These are phyloP conservation scores for Nowickia ferox DNA, from an alignment of 2,888 invertebrate species.

Conservation along the genomic window DNA sequence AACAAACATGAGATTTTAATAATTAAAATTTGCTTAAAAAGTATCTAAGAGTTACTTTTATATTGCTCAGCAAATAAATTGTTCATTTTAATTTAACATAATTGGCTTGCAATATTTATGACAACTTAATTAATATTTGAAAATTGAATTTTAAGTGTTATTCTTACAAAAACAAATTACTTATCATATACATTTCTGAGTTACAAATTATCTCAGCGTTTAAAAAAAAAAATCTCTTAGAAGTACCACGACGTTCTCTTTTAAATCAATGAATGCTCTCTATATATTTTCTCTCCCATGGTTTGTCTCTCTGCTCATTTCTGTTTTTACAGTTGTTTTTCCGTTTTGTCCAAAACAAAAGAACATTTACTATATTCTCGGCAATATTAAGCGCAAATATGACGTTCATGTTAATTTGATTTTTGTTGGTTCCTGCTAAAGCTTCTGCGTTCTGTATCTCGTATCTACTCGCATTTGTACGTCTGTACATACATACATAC, in stretches of 20 bases:
- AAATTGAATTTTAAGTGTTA: background rate
- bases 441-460: slow-evolving; percentile 43
- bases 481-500: too few species aligned
- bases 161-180: slow-evolving; percentile 5
- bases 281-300: background rate
- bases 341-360: slow-evolving; percentile 4
- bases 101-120: background rate
- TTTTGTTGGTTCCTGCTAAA: slow-evolving; percentile 41
- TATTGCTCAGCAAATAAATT: slow-evolving; percentile 3
- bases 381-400: slow-evolving; percentile 48
- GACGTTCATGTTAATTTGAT: slow-evolving; percentile 69
- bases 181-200: background rate
- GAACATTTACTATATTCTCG: slow-evolving; percentile 26
- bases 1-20: slow-evolving; percentile 13
- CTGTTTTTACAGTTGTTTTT: background rate
- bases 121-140: slow-evolving; percentile 36
- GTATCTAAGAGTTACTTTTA: background rate
- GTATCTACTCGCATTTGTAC: background rate
- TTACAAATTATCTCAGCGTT: background rate
- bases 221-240: slow-evolving; percentile 4
- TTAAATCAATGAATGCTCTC: background rate
- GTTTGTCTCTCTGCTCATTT: background rate
- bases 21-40: background rate
- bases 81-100: background rate
- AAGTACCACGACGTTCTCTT: background rate